phyloP scores from a whole-genome alignment of 2,888 invertebrate genomes.

The Stenolophus ochropezus region DNA sequence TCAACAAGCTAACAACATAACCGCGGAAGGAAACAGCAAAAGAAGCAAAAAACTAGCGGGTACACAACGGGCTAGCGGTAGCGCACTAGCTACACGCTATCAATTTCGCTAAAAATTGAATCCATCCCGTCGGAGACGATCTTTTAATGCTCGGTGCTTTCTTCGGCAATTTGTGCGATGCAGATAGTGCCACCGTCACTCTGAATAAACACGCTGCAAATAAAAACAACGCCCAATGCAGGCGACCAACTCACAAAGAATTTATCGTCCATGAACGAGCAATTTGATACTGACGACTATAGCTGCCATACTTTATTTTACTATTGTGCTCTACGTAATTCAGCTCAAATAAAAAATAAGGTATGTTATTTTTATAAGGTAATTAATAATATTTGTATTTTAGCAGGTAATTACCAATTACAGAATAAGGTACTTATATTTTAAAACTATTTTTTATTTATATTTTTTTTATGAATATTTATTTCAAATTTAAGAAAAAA shows the following conservation, averaged over 20 bases:
- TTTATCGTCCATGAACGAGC: constrained; percentile 32
- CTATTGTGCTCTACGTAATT: not conserved
- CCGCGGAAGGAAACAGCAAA: constrained; percentile 36
- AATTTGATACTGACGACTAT: not conserved
- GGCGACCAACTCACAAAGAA: not conserved
- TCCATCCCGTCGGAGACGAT: constrained; percentile 35
- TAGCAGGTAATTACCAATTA: too few species aligned
- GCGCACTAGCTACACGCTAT: constrained; percentile 42
- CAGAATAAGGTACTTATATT: too few species aligned
- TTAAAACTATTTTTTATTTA: too few species aligned
- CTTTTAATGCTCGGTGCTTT: constrained; percentile 49
- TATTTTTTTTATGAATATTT: too few species aligned
- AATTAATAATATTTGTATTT: not conserved
- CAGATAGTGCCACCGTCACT: constrained; percentile 23
- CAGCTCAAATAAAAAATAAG: not conserved
- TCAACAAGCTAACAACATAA: constrained; percentile 41
- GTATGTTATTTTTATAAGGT: not conserved
- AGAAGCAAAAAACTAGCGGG: constrained; percentile 25
- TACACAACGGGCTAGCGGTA: constrained; percentile 12
- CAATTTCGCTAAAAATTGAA: constrained; percentile 53
- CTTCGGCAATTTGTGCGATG: constrained; percentile 43
- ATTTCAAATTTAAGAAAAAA: too few species aligned
- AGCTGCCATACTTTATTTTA: not conserved
- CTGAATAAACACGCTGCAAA: constrained; percentile 22
- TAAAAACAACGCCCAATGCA: constrained; percentile 30